Conservation (phyloP, 2,888 invertebrate genomes). For the Volucella inanis region DNA sequence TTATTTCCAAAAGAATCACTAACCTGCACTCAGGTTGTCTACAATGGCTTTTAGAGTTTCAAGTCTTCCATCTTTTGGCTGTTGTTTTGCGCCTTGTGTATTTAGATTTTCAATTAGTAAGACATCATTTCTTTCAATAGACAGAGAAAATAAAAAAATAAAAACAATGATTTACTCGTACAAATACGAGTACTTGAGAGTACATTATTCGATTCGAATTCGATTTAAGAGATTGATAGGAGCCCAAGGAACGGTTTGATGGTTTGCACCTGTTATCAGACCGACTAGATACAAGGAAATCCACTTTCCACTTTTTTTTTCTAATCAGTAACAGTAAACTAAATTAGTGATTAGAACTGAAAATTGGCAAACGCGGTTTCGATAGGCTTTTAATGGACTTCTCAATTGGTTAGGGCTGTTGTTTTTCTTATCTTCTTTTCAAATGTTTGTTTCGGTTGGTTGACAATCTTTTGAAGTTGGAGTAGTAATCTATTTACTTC, state of each 20-base stretch:
- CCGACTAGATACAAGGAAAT: conserved; percentile 62
- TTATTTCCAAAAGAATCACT: conserved; percentile 40
- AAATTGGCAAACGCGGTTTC: background rate
- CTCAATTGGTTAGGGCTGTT: no score
- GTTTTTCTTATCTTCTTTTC: no score
- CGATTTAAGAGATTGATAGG: conserved; percentile 68
- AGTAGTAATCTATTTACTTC: no score
- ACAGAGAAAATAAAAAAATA: no score
- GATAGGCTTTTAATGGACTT: background rate
- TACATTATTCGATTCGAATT: conserved; percentile 23
- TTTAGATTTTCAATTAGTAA: conserved; percentile 70
- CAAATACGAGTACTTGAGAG: conserved; percentile 45
- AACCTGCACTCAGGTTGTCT: conserved; percentile 22
- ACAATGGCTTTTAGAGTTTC: conserved; percentile 14
- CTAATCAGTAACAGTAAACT: conserved; percentile 8
- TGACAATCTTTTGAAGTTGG: no score
- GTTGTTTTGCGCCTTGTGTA: conserved; percentile 34
- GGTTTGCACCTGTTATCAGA: conserved; percentile 56
- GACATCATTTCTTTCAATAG: conserved; percentile 57
- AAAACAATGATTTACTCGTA: conserved; percentile 56
- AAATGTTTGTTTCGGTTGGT: no score
- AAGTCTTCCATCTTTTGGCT: background rate
- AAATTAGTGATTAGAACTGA: conserved; percentile 31
- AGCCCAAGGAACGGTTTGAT: conserved; percentile 32
- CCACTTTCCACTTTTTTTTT: conserved; percentile 53